Percentiles rank a stretch among this genome's conserved stretches.
phyloP scores from a whole-genome alignment of 2,113 vertebrate species.

The Bufo gargarizans region DNA sequence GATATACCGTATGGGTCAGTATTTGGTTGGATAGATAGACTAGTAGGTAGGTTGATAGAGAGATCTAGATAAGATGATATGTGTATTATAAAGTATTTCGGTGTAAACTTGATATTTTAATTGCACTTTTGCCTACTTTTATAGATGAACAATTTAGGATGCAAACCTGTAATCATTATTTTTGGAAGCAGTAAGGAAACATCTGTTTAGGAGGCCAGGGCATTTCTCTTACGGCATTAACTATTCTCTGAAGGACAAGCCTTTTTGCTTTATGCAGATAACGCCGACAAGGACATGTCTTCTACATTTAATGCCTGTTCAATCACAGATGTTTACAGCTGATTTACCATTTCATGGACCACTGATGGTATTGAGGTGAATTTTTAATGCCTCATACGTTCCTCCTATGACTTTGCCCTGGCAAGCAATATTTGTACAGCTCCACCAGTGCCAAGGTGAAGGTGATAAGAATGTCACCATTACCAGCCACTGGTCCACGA shows the following conservation, averaged over 20 bases:
- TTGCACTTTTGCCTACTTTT: background rate
- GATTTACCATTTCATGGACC: conserved; percentile 49
- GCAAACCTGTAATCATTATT: conserved; percentile 21
- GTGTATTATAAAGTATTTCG: background rate
- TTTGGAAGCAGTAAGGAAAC: conserved; percentile 39
- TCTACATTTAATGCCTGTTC: conserved; percentile 39
- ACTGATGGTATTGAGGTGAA: conserved; percentile 38
- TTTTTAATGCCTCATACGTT: conserved; percentile 19
- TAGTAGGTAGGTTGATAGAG: no score
- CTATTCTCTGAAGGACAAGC: conserved; percentile 34
- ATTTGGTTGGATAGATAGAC: no score
- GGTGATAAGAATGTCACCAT: conserved; percentile 19
- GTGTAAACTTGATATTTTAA: background rate
- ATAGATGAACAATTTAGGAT: conserved; percentile 30
- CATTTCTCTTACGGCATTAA: conserved; percentile 48
- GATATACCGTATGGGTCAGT: no score
- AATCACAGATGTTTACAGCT: conserved; percentile 44
- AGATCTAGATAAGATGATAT: background rate
- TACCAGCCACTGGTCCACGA: background rate
- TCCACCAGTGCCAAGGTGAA: background rate
- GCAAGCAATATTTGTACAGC: background rate
- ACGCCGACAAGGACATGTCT: conserved; percentile 31
- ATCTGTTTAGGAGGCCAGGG: conserved; percentile 36
- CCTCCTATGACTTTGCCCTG: background rate
- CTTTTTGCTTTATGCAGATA: conserved; percentile 54